These are phyloP conservation scores for Variabilichromis moorii DNA, from an alignment of 2,113 vertebrate species.

Conservation along the genomic window DNA sequence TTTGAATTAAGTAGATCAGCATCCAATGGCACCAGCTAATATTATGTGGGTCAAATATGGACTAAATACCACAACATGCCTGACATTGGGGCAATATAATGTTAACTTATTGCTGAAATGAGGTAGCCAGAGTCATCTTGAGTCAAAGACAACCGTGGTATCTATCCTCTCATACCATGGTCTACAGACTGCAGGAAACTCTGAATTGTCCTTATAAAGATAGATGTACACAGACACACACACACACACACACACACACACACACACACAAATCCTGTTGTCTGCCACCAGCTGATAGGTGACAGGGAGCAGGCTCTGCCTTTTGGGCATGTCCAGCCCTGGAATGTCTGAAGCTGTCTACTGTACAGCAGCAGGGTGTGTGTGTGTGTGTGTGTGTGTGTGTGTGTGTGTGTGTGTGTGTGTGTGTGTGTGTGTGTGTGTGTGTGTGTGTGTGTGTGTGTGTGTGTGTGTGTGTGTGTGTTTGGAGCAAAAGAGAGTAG, in stretches of 20 bases:
- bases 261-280: background rate
- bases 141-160: background rate
- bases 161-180: background rate
- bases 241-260: background rate
- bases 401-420: no score
- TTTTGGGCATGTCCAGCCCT: constrained; percentile 47
- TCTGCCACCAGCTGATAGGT: constrained; percentile 56
- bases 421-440: background rate
- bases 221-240: background rate
- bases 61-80: background rate
- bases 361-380: background rate
- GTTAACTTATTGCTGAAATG: background rate
- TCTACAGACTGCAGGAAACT: background rate
- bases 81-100: background rate
- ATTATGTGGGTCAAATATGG: background rate
- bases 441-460: background rate
- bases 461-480: background rate
- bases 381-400: no score
- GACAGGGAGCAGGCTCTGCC: constrained; percentile 51
- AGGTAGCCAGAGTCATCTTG: background rate
- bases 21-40: background rate
- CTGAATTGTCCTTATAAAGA: background rate
- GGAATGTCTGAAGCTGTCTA: constrained; percentile 35
- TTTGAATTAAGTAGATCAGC: background rate
- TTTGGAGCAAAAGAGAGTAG: background rate